Evolutionary conservation across 2,888 invertebrate species (phyloP), one percentile per base, ranked within the genome.

Genomic region (Tolmerus cingulatus): DNA sequence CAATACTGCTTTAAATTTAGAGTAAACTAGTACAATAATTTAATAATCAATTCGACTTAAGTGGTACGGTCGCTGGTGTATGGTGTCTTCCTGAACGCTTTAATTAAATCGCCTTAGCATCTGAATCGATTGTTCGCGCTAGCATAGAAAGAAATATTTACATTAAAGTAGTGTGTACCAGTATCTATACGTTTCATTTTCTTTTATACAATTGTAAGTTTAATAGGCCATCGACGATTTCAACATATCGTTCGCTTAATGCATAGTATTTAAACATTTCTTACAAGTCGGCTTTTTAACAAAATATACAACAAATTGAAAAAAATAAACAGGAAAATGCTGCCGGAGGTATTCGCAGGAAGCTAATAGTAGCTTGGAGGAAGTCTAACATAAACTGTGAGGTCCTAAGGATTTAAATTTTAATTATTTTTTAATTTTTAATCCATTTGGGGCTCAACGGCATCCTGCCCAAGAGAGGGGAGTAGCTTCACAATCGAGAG

Each of bases 201-300:
- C 2, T 16, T 86, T 43, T 86, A 74, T 74, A 86, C 76, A 86
- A 79, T 88, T 77, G 87, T 88, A 88, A 88, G 88, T 88, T 88
- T 82, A 87, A 87, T 88, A 88, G 88, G 88, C 88, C 88, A 81
- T 88, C 86, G 19, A 86, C 37, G 86, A 76, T 76, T n/a, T 76
- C 40, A 34, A 76, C 37, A n/a, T 86, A 77, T 86, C 57, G 57
- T 27, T 46, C 23, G 34, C 46, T 66, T 34, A 27, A 40, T 84
- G 23, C 57, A 84, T 57, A 57, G 23, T 84, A 66, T 66, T 84
- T 74, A 84, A 66, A 66, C 66, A 19, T 66, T 84, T 84, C 12
- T 84, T 66, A 84, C 74, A 40, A 40, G 66, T 40, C 37, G 66
- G 34, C 27, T n/a, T 82, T 37, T 82, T 51, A 82, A 82, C 46